A percentile compares a stretch with the other conserved stretches of the same genome.
Conservation (phyloP, 35 echinoderm and acorn worm species). For the Apostichopus japonicus region DNA sequence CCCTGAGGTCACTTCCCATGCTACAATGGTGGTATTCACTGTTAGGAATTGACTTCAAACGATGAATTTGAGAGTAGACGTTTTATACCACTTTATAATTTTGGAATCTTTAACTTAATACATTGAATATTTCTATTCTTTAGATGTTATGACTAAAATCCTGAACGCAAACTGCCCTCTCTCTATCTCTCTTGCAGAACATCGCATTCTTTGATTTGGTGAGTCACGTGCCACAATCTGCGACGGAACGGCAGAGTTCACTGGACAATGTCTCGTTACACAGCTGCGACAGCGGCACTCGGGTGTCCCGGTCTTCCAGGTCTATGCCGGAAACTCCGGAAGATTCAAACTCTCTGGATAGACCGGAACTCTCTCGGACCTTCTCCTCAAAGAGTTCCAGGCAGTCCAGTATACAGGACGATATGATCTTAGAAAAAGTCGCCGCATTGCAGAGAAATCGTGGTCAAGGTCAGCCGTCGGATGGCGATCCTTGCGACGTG, state of each 20-base stretch:
- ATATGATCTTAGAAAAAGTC: constrained; percentile 47
- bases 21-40: too few species aligned
- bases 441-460: not conserved
- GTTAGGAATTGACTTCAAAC: too few species aligned
- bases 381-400: constrained; percentile 41
- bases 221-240: constrained; percentile 90
- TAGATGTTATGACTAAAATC: too few species aligned
- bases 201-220: constrained; percentile 96
- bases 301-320: not conserved
- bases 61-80: too few species aligned
- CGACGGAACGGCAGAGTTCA: constrained; percentile 57
- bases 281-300: constrained; percentile 58
- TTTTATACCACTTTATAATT: too few species aligned
- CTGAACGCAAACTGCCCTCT: not conserved
- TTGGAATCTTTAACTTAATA: too few species aligned
- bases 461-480: not conserved
- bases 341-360: constrained; percentile 25
- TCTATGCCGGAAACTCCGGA: constrained; percentile 15
- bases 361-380: constrained; percentile 1
- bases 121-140: too few species aligned
- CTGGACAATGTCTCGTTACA: constrained; percentile 64
- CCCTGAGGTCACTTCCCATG: too few species aligned
- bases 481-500: not conserved
- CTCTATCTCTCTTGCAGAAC: constrained; percentile 66
- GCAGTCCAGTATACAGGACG: constrained; percentile 46